These are phyloP conservation scores for Neolamprologus devosi DNA, from an alignment of 2,113 vertebrate species.

Conservation along the genomic window DNA sequence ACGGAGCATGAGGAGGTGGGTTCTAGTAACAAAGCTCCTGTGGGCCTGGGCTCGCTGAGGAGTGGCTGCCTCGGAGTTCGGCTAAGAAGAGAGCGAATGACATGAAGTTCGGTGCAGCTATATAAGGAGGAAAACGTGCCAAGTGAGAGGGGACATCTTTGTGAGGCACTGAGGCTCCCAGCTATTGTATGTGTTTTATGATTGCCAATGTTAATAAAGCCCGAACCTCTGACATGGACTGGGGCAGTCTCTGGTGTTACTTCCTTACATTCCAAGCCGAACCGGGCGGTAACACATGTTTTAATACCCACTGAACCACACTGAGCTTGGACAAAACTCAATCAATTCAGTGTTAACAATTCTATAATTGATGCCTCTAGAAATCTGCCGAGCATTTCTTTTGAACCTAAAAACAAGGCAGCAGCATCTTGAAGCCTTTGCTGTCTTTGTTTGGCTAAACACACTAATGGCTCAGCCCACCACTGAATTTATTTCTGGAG, in stretches of 20 bases:
- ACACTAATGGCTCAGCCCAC: not conserved
- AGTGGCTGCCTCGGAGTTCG: not conserved
- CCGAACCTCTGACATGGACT: not conserved
- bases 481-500: not conserved
- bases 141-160: not conserved
- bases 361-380: not conserved
- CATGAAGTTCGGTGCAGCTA: not conserved
- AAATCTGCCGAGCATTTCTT: not conserved
- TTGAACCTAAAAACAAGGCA: not conserved
- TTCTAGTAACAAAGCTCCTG: not conserved
- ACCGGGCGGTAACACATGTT: not conserved
- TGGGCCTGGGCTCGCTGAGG: not conserved
- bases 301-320: not conserved
- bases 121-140: not conserved
- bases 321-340: not conserved
- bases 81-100: not conserved
- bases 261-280: not conserved
- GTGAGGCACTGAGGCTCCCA: not conserved
- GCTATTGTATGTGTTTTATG: not conserved
- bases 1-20: not conserved
- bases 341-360: not conserved
- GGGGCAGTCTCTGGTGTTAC: not conserved
- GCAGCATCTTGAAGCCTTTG: not conserved
- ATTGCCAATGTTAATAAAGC: not conserved
- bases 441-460: not conserved